Evolutionary conservation across 2,113 vertebrate species (phyloP), one percentile per base, ranked within the genome.

Genomic region (Triplophysa rosa): DNA sequence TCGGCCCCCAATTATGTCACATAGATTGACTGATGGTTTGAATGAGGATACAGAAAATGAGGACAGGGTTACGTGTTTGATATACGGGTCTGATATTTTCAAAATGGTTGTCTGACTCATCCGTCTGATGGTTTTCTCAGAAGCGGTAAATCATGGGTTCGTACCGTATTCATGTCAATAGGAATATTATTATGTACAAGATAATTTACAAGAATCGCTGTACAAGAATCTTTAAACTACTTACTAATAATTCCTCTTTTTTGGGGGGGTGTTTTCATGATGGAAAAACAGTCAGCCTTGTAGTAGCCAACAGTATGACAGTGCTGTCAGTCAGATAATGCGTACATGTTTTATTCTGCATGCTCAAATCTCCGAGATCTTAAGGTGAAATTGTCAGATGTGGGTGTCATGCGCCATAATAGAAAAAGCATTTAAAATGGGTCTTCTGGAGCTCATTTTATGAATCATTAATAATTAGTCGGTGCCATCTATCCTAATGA

Each of bases 381-480:
- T 86, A 77, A 64, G 77, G 82, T 69, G 73, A 86, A 84, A 89
- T 90, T 87, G 88, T 88, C 86, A 88, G 82, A 86, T 88, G 87
- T 89, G 86, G 88, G 85, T 88, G 87, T 91, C 91, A 91, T 87
- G 86, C 86, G 63, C 84, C 52, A 67, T 90, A 92, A 93, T 93
- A 87, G 88, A 93, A 93, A 92, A 91, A 91, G 88, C 92, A 91
- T 92, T 93, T 94, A 91, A 93, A 92, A 93, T 91, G 89, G 91
- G 90, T 89, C 90, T 91, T 90, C 91, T 93, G 91, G 89, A 93
- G 90, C 90, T 94, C 91, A 93, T 93, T 94, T 93, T 93, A 92
- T 89, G 92, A 91, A 90, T 93, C 92, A 93, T 93, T 93, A 94
- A 93, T 94, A 93, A 93, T 93, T 92, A 91, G 93, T 92, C 91